Conservation (phyloP, 2,888 invertebrate genomes). For the Mythimna pallens region DNA sequence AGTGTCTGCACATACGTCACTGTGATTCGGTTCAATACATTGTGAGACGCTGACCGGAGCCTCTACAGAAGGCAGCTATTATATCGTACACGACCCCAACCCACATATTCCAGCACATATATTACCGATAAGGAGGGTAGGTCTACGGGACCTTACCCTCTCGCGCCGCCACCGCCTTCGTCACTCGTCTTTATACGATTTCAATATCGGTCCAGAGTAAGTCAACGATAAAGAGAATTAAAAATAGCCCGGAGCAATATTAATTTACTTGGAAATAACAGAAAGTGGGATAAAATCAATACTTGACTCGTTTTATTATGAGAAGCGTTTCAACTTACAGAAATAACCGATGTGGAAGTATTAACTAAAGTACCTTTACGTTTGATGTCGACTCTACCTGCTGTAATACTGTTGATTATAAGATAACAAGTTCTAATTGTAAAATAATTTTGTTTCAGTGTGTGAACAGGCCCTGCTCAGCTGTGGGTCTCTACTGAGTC, state of each 20-base stretch:
- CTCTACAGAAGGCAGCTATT: conserved; percentile 52
- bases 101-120: conserved; percentile 34
- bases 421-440: conserved; percentile 32
- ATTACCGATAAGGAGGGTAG: conserved; percentile 31
- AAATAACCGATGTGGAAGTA: conserved; percentile 16
- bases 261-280: conserved; percentile 68
- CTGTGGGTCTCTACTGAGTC: background rate
- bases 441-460: conserved; percentile 21
- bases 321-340: conserved; percentile 20
- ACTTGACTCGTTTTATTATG: conserved; percentile 64
- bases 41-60: conserved; percentile 51
- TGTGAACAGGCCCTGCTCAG: background rate
- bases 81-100: conserved; percentile 34
- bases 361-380: background rate
- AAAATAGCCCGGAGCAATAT: conserved; percentile 69
- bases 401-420: conserved; percentile 12
- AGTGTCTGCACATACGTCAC: conserved; percentile 42
- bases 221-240: conserved; percentile 58
- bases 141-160: conserved; percentile 17
- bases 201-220: conserved; percentile 51
- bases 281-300: conserved; percentile 69
- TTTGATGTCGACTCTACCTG: conserved; percentile 18
- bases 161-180: conserved; percentile 33
- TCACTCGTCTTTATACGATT: conserved; percentile 52
- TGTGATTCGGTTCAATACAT: conserved; percentile 47